Percentiles rank a stretch among this genome's conserved stretches.
phyloP scores from a whole-genome alignment of 1,140 invertebrate species.

The Cardiocondyla obscurior region DNA sequence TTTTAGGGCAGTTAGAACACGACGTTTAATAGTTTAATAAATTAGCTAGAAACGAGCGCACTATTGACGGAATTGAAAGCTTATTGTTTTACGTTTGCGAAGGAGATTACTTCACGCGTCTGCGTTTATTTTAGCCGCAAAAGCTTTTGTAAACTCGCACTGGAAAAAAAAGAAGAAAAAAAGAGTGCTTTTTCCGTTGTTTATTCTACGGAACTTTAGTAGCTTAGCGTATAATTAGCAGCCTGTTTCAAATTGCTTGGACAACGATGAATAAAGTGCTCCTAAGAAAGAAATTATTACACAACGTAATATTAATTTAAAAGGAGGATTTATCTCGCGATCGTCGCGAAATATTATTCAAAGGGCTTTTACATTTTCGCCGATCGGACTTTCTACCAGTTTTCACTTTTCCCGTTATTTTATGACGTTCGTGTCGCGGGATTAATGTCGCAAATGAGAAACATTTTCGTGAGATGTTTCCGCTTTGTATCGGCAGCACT shows the following conservation, averaged over 20 bases:
- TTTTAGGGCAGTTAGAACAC: not conserved
- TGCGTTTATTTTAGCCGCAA: not conserved
- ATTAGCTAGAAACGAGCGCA: not conserved
- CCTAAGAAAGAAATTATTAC: not conserved
- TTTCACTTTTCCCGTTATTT: not conserved
- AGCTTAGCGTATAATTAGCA: conserved; percentile 1
- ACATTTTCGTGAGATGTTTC: conserved; percentile 18
- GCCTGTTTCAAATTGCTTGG: not conserved
- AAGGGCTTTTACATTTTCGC: not conserved
- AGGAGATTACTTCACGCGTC: not conserved
- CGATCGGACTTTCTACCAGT: not conserved
- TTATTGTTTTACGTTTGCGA: not conserved
- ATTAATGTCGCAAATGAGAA: conserved; percentile 13
- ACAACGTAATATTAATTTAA: not conserved
- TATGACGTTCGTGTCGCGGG: not conserved
- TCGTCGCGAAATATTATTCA: not conserved
- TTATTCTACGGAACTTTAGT: not conserved
- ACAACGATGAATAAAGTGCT: not conserved
- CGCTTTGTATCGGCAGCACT: conserved; percentile 24
- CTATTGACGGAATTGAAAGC: not conserved
- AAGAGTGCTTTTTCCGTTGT: not conserved
- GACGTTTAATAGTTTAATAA: not conserved
- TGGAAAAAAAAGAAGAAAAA: no score
- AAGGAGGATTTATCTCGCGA: not conserved
- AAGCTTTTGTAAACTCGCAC: conserved; percentile 11